phyloP scores from a whole-genome alignment of 2,888 invertebrate genomes.

The Horisme vitalbata region DNA sequence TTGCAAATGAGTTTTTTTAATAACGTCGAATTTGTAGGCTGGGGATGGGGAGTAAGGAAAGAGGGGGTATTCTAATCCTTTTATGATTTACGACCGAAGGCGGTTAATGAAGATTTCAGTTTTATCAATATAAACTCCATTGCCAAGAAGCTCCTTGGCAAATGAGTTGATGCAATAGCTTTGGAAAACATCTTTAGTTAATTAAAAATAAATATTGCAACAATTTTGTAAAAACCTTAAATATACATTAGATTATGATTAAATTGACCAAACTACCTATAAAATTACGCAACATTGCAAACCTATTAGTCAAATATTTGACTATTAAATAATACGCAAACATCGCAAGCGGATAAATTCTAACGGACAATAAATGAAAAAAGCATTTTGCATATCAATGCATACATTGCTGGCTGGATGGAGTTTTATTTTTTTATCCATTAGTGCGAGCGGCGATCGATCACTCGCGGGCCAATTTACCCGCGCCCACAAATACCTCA shows the following conservation, averaged over 20 bases:
- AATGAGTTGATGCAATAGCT: no score
- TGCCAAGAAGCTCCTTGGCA: slow-evolving; percentile 51
- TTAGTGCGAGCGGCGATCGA: slow-evolving; percentile 62
- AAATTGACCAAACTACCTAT: no score
- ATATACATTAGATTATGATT: neutral
- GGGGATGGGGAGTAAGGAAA: neutral
- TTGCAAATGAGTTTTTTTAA: slow-evolving; percentile 82
- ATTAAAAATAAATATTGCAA: neutral
- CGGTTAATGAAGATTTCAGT: slow-evolving; percentile 53
- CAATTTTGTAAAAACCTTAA: neutral
- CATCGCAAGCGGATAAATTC: slow-evolving; percentile 26
- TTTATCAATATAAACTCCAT: slow-evolving; percentile 46
- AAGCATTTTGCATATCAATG: slow-evolving; percentile 57
- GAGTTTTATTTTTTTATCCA: slow-evolving; percentile 55
- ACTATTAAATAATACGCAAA: neutral
- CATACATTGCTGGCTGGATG: slow-evolving; percentile 48
- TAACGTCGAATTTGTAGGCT: slow-evolving; percentile 75
- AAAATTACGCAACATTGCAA: no score
- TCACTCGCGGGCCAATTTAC: slow-evolving; percentile 78
- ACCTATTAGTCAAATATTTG: neutral
- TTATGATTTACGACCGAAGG: slow-evolving; percentile 67
- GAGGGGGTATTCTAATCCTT: slow-evolving; percentile 53
- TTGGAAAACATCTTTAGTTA: neutral
- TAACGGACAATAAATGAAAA: slow-evolving; percentile 37
- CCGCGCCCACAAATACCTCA: slow-evolving; percentile 77